Conservation (phyloP, 1,140 invertebrate species). For the Hylyphantes graminicola region DNA sequence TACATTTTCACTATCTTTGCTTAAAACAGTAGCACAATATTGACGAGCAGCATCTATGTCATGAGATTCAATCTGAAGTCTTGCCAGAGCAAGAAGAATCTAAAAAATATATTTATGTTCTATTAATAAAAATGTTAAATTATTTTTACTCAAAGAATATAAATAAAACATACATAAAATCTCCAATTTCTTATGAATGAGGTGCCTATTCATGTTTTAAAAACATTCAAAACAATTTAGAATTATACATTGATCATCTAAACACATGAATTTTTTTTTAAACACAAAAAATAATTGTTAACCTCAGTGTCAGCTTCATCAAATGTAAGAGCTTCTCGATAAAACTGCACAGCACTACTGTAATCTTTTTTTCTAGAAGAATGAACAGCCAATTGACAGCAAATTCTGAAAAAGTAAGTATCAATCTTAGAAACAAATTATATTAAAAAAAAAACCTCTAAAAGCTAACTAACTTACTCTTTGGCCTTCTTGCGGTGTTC, state of each 20-base stretch:
- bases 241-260: not conserved
- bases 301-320: constrained; percentile 79
- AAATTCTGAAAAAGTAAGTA: constrained; percentile 72
- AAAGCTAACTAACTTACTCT: constrained; percentile 65
- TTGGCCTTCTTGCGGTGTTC: constrained; percentile 73
- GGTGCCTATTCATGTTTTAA: not conserved
- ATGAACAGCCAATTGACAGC: constrained; percentile 77
- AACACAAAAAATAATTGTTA: not conserved
- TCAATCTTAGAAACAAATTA: not conserved
- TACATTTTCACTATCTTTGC: constrained; percentile 89
- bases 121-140: not conserved
- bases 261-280: not conserved
- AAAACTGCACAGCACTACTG: constrained; percentile 80
- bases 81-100: constrained; percentile 77
- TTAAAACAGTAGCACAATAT: constrained; percentile 83
- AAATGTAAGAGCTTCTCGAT: constrained; percentile 86
- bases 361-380: constrained; percentile 74
- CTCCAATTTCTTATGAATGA: not conserved
- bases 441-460: constrained; percentile 31
- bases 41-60: constrained; percentile 71
- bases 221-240: not conserved
- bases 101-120: constrained; percentile 21
- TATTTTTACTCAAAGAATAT: not conserved
- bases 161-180: not conserved
- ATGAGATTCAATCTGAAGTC: constrained; percentile 83